A percentile compares a stretch with the other conserved stretches of the same genome.
Conservation (phyloP, 1,140 invertebrate genomes). For the Metopolophium dirhodum region DNA sequence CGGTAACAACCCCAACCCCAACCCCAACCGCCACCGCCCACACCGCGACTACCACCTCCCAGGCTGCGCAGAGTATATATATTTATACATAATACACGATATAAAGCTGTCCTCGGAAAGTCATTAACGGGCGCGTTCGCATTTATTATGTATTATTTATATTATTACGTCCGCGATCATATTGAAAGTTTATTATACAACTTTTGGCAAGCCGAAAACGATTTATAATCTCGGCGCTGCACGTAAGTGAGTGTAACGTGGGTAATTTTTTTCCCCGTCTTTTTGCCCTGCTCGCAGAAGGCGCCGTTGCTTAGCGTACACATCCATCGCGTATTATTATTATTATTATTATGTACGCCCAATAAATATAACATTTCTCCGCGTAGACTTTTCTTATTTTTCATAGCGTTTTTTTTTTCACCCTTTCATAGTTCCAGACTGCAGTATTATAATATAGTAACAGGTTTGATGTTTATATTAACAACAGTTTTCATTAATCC, state of each 20-base stretch:
- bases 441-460: no score
- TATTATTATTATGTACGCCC: background rate
- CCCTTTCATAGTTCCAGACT: no score
- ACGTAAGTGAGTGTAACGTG: slow-evolving; percentile 11
- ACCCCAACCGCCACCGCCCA: background rate
- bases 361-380: background rate
- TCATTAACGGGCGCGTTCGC: slow-evolving; percentile 23
- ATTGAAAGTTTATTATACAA: slow-evolving; percentile 37
- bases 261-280: background rate
- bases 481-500: background rate
- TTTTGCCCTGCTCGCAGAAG: background rate
- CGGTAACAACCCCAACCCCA: background rate
- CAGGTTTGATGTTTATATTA: no score
- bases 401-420: background rate
- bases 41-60: background rate
- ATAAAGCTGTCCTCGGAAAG: slow-evolving; percentile 24
- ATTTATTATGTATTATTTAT: slow-evolving; percentile 33
- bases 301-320: background rate
- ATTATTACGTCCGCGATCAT: slow-evolving; percentile 5
- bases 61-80: background rate
- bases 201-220: slow-evolving; percentile 22
- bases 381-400: background rate
- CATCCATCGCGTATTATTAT: background rate
- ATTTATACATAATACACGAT: background rate
- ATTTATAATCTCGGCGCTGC: slow-evolving; percentile 20